phyloP scores from a whole-genome alignment of 2,888 invertebrate genomes.

The Glaucopsyche alexis region DNA sequence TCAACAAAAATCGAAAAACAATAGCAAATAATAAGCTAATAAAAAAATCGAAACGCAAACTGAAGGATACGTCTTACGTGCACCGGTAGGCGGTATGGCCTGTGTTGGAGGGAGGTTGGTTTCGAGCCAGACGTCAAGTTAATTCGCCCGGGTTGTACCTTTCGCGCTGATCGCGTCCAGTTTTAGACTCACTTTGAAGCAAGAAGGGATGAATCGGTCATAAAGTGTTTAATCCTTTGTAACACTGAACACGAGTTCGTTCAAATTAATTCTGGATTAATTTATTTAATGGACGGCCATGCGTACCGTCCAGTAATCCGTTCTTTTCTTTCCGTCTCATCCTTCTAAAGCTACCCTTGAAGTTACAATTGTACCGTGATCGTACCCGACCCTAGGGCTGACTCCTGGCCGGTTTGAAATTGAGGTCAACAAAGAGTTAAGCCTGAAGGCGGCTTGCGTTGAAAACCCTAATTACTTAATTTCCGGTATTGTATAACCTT shows the following conservation, averaged over 20 bases:
- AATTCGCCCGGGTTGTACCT: no score
- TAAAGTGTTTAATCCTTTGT: no score
- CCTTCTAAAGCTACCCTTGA: slow-evolving; percentile 17
- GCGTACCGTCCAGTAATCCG: slow-evolving; percentile 20
- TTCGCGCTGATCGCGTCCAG: no score
- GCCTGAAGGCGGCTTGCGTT: neutral
- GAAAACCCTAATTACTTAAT: slow-evolving; percentile 13
- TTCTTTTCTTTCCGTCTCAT: slow-evolving; percentile 6
- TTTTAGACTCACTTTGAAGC: no score
- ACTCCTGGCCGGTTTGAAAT: neutral
- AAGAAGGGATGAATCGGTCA: no score
- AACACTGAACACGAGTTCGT: neutral
- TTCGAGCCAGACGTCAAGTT: no score
- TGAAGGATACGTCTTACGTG: no score
- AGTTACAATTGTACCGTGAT: neutral
- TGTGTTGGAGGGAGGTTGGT: no score
- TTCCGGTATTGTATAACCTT: slow-evolving; percentile 1
- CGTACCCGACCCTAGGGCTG: neutral
- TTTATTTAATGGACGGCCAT: slow-evolving; percentile 13
- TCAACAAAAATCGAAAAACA: no score
- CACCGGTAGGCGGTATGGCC: no score
- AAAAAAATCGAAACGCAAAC: no score
- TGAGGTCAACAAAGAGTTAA: neutral
- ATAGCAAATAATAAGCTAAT: no score
- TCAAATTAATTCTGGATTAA: slow-evolving; percentile 15